phyloP scores from a whole-genome alignment of 2,113 vertebrate genomes.

The Neodon shergylaensis region DNA sequence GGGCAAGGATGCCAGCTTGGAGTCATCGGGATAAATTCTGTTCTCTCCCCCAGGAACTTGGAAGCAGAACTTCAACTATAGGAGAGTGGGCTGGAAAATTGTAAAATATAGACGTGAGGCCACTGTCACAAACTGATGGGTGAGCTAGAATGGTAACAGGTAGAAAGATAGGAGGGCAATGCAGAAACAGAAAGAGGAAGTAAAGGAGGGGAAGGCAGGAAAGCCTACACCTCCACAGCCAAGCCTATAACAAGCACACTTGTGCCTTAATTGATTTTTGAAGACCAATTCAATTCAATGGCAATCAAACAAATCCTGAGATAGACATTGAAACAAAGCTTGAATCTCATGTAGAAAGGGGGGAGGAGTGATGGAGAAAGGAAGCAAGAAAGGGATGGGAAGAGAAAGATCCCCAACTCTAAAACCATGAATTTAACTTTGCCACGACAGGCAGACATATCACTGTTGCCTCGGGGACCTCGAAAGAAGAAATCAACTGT shows the following conservation, averaged over 20 bases:
- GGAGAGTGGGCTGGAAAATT: conserved; percentile 2
- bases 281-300: not conserved
- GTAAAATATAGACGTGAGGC: conserved; percentile 3
- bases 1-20: not conserved
- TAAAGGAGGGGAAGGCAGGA: not conserved
- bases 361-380: not conserved
- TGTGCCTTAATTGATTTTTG: not conserved
- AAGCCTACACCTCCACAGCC: not conserved
- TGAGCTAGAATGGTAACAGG: not conserved
- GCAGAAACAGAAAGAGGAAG: not conserved
- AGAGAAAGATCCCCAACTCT: not conserved
- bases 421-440: conserved; percentile 9
- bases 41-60: not conserved
- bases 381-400: not conserved
- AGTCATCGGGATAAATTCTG: not conserved
- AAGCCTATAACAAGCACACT: not conserved
- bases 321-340: not conserved
- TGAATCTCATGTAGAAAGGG: not conserved
- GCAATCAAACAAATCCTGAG: not conserved
- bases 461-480: not conserved
- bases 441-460: not conserved
- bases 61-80: not conserved
- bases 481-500: conserved; percentile 49
- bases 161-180: not conserved
- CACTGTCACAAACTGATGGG: not conserved